Evolutionary conservation across 2,797 vertebrate species (phyloP).

Genomic region (Sitta carolinensis): DNA sequence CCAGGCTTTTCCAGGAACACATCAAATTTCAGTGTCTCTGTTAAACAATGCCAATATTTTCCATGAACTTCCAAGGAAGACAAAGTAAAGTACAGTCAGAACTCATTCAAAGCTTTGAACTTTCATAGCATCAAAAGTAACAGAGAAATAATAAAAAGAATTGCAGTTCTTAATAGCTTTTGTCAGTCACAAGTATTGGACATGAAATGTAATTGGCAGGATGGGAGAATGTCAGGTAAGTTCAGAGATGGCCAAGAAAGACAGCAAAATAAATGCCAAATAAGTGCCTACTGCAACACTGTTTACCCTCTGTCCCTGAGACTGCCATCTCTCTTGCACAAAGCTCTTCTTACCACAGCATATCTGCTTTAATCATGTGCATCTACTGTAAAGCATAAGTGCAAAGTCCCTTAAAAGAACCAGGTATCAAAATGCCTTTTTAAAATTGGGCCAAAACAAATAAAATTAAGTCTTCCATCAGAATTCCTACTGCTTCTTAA

Average conservation of each 20-base stretch:
- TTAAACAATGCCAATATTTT: neutral
- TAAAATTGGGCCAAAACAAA: neutral
- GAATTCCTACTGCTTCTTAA: neutral
- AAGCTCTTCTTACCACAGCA: neutral
- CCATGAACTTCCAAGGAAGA: neutral
- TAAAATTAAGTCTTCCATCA: neutral
- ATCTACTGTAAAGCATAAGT: neutral
- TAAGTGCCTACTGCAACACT: neutral
- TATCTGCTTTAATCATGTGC: neutral
- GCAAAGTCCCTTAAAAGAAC: neutral
- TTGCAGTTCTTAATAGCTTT: neutral
- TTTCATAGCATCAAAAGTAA: neutral
- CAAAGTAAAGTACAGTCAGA: neutral
- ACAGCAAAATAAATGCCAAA: neutral
- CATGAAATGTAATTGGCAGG: neutral
- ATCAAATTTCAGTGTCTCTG: neutral
- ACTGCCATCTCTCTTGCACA: neutral
- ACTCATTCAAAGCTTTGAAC: neutral
- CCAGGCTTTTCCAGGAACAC: neutral
- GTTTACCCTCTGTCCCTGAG: neutral
- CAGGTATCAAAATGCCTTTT: neutral
- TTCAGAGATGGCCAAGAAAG: neutral
- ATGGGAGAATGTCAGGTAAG: neutral
- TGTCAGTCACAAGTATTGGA: neutral
- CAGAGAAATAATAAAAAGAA: neutral